Evolutionary conservation across 1,140 invertebrate species (phyloP).

Genomic region (Pogonomyrmex barbatus): DNA sequence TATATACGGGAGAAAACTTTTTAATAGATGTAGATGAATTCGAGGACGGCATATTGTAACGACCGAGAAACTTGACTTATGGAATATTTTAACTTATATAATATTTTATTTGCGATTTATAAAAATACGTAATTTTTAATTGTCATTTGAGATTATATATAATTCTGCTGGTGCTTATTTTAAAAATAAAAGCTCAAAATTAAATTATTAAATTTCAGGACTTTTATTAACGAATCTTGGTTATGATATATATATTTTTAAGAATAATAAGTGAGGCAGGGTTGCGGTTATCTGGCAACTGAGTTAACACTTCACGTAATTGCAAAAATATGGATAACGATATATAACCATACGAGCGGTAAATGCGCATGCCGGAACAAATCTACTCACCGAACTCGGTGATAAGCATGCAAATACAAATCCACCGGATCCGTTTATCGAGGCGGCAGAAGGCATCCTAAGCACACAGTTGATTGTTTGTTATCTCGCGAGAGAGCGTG

Average conservation of each 20-base stretch:
- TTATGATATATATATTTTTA: no score
- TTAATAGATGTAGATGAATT: neutral
- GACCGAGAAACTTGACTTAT: neutral
- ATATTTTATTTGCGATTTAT: neutral
- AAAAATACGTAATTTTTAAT: neutral
- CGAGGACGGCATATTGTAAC: neutral
- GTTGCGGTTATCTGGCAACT: neutral
- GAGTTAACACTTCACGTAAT: neutral
- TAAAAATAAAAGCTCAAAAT: neutral
- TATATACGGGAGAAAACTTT: neutral
- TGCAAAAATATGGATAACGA: neutral
- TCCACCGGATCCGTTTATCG: slow-evolving; percentile 45
- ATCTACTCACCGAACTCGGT: slow-evolving; percentile 24
- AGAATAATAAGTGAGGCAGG: no score
- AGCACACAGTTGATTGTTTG: slow-evolving; percentile 54
- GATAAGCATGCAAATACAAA: slow-evolving; percentile 55
- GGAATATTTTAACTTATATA: neutral
- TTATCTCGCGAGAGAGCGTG: slow-evolving; percentile 35
- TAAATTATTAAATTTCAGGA: neutral
- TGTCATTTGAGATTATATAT: neutral
- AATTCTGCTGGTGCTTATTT: neutral
- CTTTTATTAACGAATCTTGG: neutral
- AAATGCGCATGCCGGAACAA: slow-evolving; percentile 52
- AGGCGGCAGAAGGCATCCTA: slow-evolving; percentile 31
- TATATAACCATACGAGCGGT: neutral